A percentile compares a stretch with the other conserved stretches of the same genome.
phyloP scores from a whole-genome alignment of 2,113 vertebrate genomes.

The Eretmochelys imbricata region DNA sequence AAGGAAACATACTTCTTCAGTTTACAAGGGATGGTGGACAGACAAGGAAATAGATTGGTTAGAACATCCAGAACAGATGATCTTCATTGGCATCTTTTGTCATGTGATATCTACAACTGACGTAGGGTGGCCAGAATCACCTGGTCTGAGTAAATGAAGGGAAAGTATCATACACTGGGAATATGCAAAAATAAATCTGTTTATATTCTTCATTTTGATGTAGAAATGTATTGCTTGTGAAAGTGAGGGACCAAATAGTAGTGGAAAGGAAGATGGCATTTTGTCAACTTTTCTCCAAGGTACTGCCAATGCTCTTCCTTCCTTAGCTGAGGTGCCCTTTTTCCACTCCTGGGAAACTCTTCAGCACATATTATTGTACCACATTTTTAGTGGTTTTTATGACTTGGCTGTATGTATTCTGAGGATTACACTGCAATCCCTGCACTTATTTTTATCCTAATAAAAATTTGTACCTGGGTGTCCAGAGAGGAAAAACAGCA shows the following conservation, averaged over 20 bases:
- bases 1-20: no score
- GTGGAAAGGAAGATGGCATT: background rate
- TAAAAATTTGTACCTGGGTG: background rate
- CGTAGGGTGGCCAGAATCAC: background rate
- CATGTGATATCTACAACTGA: background rate
- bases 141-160: background rate
- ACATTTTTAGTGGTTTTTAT: background rate
- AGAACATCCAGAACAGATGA: background rate
- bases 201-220: background rate
- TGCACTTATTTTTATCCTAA: background rate
- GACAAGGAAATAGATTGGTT: background rate
- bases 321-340: no score
- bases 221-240: background rate
- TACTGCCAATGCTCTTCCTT: no score
- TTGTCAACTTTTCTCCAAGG: no score
- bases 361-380: background rate
- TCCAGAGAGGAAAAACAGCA: background rate
- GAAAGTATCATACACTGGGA: background rate
- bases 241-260: background rate
- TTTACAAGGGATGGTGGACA: no score
- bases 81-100: background rate
- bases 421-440: background rate
- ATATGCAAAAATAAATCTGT: background rate
- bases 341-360: background rate
- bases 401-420: background rate